A percentile compares a stretch with the other conserved stretches of the same genome.
Conservation (phyloP, 1,140 invertebrate genomes). For the Heliconius hewitsoni region DNA sequence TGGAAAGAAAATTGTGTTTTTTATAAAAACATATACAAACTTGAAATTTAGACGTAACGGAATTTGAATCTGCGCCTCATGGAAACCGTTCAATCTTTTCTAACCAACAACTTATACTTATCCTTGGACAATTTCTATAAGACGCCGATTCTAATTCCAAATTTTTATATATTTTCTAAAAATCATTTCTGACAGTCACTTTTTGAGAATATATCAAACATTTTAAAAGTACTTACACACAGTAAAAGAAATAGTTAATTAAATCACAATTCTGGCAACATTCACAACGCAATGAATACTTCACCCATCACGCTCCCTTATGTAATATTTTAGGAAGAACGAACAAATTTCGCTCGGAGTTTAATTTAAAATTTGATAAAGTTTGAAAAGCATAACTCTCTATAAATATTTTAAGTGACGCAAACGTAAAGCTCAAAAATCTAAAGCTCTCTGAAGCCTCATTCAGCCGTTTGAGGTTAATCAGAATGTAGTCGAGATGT, state of each 20-base stretch:
- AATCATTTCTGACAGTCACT: too few relatives aligned
- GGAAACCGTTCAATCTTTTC: too few relatives aligned
- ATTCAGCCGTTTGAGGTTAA: conserved; percentile 24
- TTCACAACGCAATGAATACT: not conserved
- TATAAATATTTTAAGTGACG: conserved; percentile 20
- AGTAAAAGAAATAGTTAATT: not conserved
- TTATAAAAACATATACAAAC: too few relatives aligned
- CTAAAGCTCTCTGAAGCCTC: conserved; percentile 28
- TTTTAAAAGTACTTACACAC: not conserved
- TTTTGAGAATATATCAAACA: too few relatives aligned
- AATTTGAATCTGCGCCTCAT: too few relatives aligned
- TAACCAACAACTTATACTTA: too few relatives aligned
- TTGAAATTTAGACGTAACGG: too few relatives aligned
- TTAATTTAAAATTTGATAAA: conserved; percentile 15
- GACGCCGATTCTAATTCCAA: too few relatives aligned
- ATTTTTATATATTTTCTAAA: too few relatives aligned
- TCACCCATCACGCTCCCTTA: conserved; percentile 7
- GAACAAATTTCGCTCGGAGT: not conserved
- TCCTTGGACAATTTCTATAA: too few relatives aligned
- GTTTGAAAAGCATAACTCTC: conserved; percentile 9
- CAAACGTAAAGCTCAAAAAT: conserved; percentile 28
- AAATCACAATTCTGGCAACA: not conserved
- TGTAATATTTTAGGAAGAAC: conserved; percentile 14
- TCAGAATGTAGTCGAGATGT: conserved; percentile 27
- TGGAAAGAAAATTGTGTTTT: too few relatives aligned